Conservation (phyloP, 2,888 invertebrate genomes). For the Drosophila colorata region DNA sequence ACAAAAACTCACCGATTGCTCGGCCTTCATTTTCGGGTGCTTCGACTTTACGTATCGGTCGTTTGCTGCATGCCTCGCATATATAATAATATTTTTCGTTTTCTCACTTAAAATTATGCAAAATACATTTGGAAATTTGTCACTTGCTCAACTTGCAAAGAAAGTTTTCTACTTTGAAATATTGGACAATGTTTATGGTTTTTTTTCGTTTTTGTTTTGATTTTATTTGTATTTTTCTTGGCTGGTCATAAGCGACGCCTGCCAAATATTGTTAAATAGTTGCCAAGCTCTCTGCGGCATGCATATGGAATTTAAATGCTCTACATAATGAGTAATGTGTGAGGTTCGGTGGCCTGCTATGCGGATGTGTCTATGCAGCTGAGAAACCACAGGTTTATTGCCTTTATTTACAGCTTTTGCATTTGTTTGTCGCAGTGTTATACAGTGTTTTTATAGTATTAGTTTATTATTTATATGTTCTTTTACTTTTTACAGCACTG, state of each 20-base stretch:
- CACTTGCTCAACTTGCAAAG: slow-evolving; percentile 49
- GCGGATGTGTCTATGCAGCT: slow-evolving; percentile 13
- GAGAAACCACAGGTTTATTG: slow-evolving; percentile 1
- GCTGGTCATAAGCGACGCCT: slow-evolving; percentile 43
- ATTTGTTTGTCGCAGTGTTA: neutral
- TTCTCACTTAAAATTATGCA: slow-evolving; percentile 50
- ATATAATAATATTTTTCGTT: slow-evolving; percentile 51
- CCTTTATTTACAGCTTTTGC: neutral
- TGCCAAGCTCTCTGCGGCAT: slow-evolving; percentile 32
- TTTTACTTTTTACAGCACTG: neutral
- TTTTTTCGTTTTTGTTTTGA: slow-evolving; percentile 21
- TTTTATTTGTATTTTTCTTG: slow-evolving; percentile 19
- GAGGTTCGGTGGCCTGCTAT: slow-evolving; percentile 2
- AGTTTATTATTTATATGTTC: neutral
- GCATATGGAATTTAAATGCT: slow-evolving; percentile 47
- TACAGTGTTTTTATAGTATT: neutral
- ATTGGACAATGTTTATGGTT: slow-evolving; percentile 41
- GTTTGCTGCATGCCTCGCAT: slow-evolving; percentile 60
- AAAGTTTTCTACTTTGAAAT: slow-evolving; percentile 63
- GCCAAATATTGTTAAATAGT: slow-evolving; percentile 52
- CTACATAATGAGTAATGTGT: slow-evolving; percentile 14
- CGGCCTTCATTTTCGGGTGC: slow-evolving; percentile 12
- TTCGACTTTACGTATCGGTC: slow-evolving; percentile 20
- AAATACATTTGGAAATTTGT: slow-evolving; percentile 60
- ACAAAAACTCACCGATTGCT: slow-evolving; percentile 14